Conservation (phyloP, 2,888 invertebrate genomes). For the Morpho deidamia region DNA sequence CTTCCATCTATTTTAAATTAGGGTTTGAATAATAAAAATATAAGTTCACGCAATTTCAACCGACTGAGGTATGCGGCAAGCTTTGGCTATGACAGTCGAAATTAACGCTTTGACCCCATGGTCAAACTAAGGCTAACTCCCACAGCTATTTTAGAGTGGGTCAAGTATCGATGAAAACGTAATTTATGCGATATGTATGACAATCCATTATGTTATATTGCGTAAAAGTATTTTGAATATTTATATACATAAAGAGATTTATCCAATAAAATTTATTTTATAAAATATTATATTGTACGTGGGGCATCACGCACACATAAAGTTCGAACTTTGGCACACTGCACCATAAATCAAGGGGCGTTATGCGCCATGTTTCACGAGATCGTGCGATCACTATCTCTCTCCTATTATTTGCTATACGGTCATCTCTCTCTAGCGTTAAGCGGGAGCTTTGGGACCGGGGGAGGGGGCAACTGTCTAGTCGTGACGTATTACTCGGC, state of each 20-base stretch:
- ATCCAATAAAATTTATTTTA: conserved; percentile 22
- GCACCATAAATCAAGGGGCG: conserved; percentile 77
- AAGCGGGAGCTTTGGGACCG: conserved; percentile 57
- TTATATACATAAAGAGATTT: conserved; percentile 15
- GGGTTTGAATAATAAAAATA: background rate
- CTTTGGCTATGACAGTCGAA: conserved; percentile 46
- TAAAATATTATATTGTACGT: conserved; percentile 24
- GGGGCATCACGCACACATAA: conserved; percentile 65
- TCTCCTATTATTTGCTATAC: conserved; percentile 47
- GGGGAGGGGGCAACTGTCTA: conserved; percentile 70
- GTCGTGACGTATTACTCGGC: conserved; percentile 74
- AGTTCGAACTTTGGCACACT: conserved; percentile 74
- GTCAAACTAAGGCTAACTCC: conserved; percentile 35
- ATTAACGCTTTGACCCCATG: conserved; percentile 35
- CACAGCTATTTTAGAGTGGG: conserved; percentile 38
- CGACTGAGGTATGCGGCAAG: background rate
- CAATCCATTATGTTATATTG: conserved; percentile 5
- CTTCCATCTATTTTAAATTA: background rate
- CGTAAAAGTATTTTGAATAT: conserved; percentile 16
- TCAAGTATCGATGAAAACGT: conserved; percentile 35
- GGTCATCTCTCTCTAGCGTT: conserved; percentile 56
- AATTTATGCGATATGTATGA: conserved; percentile 3
- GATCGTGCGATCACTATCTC: conserved; percentile 59
- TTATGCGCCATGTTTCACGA: conserved; percentile 79
- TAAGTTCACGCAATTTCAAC: background rate